Percentiles rank a stretch among this genome's conserved stretches.
phyloP scores from a whole-genome alignment of 2,797 vertebrate species.

The Phalanger gymnotis region DNA sequence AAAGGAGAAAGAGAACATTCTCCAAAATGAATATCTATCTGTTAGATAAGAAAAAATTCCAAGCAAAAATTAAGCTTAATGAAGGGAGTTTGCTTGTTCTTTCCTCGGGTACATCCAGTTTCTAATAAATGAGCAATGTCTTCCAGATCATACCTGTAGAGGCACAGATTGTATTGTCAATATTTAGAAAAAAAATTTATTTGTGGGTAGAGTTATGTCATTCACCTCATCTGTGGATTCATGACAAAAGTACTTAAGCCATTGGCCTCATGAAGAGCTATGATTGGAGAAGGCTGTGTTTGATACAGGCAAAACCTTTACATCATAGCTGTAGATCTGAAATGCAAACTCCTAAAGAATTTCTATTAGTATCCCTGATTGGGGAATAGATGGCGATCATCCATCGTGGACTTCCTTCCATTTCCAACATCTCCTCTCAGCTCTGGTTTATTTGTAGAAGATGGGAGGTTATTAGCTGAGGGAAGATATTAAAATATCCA shows the following conservation, averaged over 20 bases:
- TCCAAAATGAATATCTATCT: background rate
- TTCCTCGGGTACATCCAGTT: constrained; percentile 67
- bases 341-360: constrained; percentile 54
- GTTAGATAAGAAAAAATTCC: background rate
- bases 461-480: background rate
- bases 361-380: background rate
- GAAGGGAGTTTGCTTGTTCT: constrained; percentile 81
- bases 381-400: background rate
- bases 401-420: background rate
- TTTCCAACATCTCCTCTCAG: background rate
- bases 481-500: background rate
- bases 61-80: constrained; percentile 26
- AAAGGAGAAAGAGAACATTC: constrained; percentile 10
- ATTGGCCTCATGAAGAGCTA: constrained; percentile 70
- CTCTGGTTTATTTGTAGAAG: constrained; percentile 30
- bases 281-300: constrained; percentile 46
- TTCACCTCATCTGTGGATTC: constrained; percentile 63
- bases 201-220: constrained; percentile 52
- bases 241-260: constrained; percentile 60
- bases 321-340: constrained; percentile 67
- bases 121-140: constrained; percentile 65
- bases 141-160: constrained; percentile 74
- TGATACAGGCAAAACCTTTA: constrained; percentile 54
- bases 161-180: constrained; percentile 16
- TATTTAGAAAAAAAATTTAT: constrained; percentile 49